A percentile compares a stretch with the other conserved stretches of the same genome.
Conservation (phyloP, 2,888 invertebrate species). For the Heliconius cydno region DNA sequence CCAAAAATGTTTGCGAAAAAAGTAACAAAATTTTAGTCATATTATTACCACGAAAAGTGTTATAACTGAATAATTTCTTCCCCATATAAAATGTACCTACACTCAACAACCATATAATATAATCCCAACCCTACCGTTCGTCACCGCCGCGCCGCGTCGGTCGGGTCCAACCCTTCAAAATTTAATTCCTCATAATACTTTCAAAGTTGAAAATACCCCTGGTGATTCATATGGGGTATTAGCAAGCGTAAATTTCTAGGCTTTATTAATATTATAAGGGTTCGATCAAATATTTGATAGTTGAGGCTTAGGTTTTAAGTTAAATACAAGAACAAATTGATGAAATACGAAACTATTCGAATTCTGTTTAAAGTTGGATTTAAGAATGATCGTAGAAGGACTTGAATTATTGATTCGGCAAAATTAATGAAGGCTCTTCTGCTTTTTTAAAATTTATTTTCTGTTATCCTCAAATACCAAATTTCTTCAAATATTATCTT, state of each 20-base stretch:
- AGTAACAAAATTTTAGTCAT: not conserved
- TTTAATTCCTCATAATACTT: slow-evolving; percentile 24
- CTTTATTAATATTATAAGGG: slow-evolving; percentile 13
- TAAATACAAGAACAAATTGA: not conserved
- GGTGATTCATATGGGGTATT: slow-evolving; percentile 25
- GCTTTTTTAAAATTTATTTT: no score
- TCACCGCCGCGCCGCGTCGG: slow-evolving; percentile 17
- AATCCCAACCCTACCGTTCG: slow-evolving; percentile 14
- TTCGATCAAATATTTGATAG: slow-evolving; percentile 5
- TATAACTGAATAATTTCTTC: not conserved
- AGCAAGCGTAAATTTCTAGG: slow-evolving; percentile 15
- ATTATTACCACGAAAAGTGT: not conserved
- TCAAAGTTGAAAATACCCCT: slow-evolving; percentile 20
- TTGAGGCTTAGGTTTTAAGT: slow-evolving; percentile 7
- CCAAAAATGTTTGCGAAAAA: not conserved
- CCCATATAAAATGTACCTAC: not conserved
- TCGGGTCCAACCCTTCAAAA: slow-evolving; percentile 26
- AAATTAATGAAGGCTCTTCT: no score
- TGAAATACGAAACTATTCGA: not conserved
- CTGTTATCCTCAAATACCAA: no score
- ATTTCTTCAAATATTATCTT: no score
- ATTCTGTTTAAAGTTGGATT: not conserved
- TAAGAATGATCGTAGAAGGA: not conserved
- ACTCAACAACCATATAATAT: not conserved
- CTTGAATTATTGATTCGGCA: not conserved